Percentiles rank a stretch among this genome's conserved stretches.
Conservation (phyloP, 37 sponge, comb jelly and placozoan genomes). For the Ianthella basta region DNA sequence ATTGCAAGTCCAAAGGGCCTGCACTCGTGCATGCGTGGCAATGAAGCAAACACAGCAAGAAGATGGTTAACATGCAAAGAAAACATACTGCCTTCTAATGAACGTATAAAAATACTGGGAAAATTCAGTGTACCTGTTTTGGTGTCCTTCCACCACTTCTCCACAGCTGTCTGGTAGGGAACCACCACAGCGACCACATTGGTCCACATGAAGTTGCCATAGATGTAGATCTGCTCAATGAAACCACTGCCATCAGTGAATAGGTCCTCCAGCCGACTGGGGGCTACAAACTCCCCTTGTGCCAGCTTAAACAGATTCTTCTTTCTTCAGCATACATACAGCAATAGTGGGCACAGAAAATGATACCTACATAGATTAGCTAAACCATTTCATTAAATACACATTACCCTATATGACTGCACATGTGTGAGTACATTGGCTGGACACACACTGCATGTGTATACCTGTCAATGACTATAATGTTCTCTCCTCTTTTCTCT, state of each 20-base stretch:
- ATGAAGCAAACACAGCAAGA: no score
- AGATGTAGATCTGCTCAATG: constrained; percentile 60
- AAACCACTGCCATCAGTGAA: constrained; percentile 34
- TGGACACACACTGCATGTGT: background rate
- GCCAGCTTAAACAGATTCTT: constrained; percentile 76
- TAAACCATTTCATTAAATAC: background rate
- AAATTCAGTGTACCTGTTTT: background rate
- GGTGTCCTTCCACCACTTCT: constrained; percentile 34
- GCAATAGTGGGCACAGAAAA: background rate
- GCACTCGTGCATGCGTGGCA: no score
- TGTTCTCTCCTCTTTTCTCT: constrained; percentile 35
- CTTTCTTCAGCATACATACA: constrained; percentile 32
- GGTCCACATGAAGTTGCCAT: constrained; percentile 42
- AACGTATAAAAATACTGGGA: no score
- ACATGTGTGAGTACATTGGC: background rate
- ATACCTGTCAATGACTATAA: constrained; percentile 26
- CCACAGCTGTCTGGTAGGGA: constrained; percentile 13
- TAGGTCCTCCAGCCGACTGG: constrained; percentile 51
- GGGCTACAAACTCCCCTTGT: constrained; percentile 74
- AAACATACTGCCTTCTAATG: background rate
- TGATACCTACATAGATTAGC: background rate
- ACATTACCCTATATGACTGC: no score
- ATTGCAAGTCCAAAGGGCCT: background rate
- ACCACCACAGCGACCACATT: constrained; percentile 65
- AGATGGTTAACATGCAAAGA: no score